phyloP scores from a whole-genome alignment of 2,888 invertebrate species.

The Sarcophaga caerulescens region DNA sequence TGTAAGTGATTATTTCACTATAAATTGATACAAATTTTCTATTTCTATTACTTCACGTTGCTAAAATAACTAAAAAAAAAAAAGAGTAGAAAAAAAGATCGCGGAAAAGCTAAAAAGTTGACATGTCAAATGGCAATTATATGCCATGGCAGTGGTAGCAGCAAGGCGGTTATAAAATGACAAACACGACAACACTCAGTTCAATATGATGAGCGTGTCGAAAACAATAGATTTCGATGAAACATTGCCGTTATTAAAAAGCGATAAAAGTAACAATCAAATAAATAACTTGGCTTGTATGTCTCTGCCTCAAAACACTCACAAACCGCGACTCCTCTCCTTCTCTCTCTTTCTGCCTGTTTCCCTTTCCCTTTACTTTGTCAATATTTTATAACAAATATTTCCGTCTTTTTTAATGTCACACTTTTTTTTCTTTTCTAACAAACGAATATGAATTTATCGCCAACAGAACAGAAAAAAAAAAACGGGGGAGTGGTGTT shows the following conservation, averaged over 20 bases:
- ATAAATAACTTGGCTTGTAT: slow-evolving; percentile 60
- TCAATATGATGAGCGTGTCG: slow-evolving; percentile 57
- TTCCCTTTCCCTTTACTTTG: slow-evolving; percentile 25
- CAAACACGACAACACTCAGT: slow-evolving; percentile 19
- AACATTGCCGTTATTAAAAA: slow-evolving; percentile 66
- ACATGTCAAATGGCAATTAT: slow-evolving; percentile 63
- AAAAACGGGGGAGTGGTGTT: slow-evolving; percentile 40
- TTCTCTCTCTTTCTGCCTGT: neutral
- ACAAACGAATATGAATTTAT: slow-evolving; percentile 20
- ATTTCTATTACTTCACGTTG: slow-evolving; percentile 26
- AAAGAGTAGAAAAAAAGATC: slow-evolving; percentile 13
- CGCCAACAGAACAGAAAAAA: no score
- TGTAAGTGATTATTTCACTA: slow-evolving; percentile 28
- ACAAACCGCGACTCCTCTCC: neutral
- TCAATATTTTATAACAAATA: slow-evolving; percentile 26
- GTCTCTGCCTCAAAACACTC: neutral
- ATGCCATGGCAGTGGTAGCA: slow-evolving; percentile 8
- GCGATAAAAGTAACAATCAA: slow-evolving; percentile 66
- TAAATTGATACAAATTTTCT: slow-evolving; percentile 25
- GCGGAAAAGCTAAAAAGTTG: slow-evolving; percentile 36
- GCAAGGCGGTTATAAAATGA: neutral
- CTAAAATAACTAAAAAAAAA: no score
- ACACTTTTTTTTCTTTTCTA: neutral
- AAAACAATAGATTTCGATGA: slow-evolving; percentile 61
- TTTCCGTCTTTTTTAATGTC: neutral